Percentiles rank a stretch among this genome's conserved stretches.
phyloP scores from a whole-genome alignment of 1,140 invertebrate species.

The Rhysida immarginata region DNA sequence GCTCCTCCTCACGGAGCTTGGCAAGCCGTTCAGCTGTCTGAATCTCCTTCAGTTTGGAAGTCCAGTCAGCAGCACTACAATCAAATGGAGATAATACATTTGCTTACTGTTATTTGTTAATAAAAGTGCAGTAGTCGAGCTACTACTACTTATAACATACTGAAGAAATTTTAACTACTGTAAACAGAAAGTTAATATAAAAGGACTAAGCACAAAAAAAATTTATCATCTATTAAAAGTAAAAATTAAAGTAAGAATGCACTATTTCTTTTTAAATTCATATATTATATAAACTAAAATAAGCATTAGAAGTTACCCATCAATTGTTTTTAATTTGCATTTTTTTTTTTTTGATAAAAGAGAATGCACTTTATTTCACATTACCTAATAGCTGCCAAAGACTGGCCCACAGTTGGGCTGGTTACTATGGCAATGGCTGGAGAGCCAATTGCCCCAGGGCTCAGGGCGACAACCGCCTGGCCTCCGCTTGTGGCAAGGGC shows the following conservation, averaged over 20 bases:
- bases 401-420: no score
- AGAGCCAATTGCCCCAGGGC: background rate
- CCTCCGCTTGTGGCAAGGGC: background rate
- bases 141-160: background rate
- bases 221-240: background rate
- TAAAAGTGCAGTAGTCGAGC: background rate
- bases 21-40: slow-evolving; percentile 19
- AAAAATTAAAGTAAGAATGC: background rate
- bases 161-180: background rate
- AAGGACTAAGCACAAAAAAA: background rate
- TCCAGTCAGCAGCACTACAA: slow-evolving; percentile 18
- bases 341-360: no score
- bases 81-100: background rate
- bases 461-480: background rate
- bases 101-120: background rate
- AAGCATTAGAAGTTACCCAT: no score
- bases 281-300: no score
- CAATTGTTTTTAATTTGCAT: no score
- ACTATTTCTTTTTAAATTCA: background rate
- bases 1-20: slow-evolving; percentile 20
- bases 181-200: background rate
- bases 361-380: no score
- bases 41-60: slow-evolving; percentile 25
- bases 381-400: no score
- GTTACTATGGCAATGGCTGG: background rate